Base-by-base conservation (phyloP, 2,113 vertebrate species). In the Solea solea region DNA sequence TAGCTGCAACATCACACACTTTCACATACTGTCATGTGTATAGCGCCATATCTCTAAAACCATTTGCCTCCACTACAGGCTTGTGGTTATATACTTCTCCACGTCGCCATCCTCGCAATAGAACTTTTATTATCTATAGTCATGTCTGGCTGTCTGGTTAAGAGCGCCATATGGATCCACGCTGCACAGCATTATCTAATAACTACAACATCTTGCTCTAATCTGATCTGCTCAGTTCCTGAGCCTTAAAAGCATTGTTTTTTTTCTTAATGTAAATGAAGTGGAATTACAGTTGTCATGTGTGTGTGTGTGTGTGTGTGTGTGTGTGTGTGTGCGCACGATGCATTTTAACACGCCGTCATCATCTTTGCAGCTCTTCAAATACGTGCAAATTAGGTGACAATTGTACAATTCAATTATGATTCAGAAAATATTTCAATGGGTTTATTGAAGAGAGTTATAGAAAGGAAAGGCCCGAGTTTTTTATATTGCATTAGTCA, bases 1-100 rank as follows among this genome's bases (percentile, higher is more conserved):
- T 80, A 66, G 60, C 77, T 58, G 64, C 46, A 85, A 73, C 80
- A 84, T 76, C 76, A 64, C 61, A 82, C 61, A 58, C 69, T 73
- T 78, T 42, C 73, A 75, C 61, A 73, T 80, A 48, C 58, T 68
- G 59, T 68, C 76, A 74, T 69, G 76, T 76, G 34, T 56, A 34
- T 60, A 53, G 59, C 64, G 52, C 61, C 70, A 25, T 55, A 34
- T 63, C 25, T 72, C 41, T 77, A 51, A 72, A 77, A 69, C 74
- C 55, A 69, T 40, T 65, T 41, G 49, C 55, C 41, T 78, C 53
- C 64, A 62, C 44, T 46, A 25, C 58, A 68, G 50, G 44, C 65
- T 58, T 14, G 66, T 11, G 45, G 69, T 40, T 71, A 49, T 12
- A 34, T 3, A 5, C 46, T 58, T 68, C 53, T 72, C 54, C 57